Evolutionary conservation across 2,797 vertebrate species (phyloP), one percentile per base, ranked within the genome.

Genomic region (Chloroceryle amazona): DNA sequence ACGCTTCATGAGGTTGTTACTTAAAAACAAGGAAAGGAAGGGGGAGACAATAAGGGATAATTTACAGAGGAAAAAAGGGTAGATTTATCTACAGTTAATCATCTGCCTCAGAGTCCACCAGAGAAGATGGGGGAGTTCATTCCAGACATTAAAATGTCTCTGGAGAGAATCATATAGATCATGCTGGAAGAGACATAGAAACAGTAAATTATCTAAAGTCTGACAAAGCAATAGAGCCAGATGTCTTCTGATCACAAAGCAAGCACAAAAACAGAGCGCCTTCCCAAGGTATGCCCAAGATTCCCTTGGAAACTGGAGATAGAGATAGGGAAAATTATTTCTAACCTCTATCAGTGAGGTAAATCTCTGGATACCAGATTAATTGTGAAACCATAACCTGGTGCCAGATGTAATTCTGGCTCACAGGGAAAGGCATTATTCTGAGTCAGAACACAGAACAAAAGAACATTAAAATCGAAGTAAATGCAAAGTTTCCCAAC

Each of bases 11-110:
- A 91, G 65, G 75, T 83, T 87, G 39, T 78, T 92, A 21, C 28
- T 78, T 89, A 87, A 96, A 97, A 95, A 68, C 74, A 74, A 92
- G 49, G 61, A 89, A 85, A 95, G 74, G 81, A 89, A 85, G 88
- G 67, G 84, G 49, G 81, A 94, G 83, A 91, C 65, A 71, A 90
- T 51, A 82, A 92, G 72, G 90, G 90, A 83, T 94, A 90, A 94
- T 92, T 96, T 78, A 85, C 74, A 68, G 71, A 86, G 78, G 78
- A 91, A 95, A 87, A 62, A 61, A 28, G 47, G 89, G 65, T 66
- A 91, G 91, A 78, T 80, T 89, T 81, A 86, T 65, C 92, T 81
- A 55, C 72, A 66, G 86, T 93, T 96, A 92, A 91, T 89, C 88
- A 83, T 92, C 92, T 94, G 81, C 74, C 89, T 90, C 78, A 55